phyloP scores from a whole-genome alignment of 2,797 vertebrate genomes.

The Amblyopsis hoosieri region DNA sequence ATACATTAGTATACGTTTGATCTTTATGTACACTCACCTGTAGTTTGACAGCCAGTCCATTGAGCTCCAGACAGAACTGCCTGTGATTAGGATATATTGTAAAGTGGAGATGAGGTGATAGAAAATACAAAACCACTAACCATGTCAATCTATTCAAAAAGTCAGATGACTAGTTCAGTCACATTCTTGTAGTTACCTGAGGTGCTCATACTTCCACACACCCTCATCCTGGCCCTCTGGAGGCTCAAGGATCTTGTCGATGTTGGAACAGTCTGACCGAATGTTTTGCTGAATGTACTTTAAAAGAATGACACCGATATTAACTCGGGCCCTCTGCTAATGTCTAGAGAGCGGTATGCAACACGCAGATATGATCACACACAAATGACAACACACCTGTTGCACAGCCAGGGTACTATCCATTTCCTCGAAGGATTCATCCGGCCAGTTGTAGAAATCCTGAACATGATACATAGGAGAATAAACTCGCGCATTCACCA shows the following conservation, averaged over 20 bases:
- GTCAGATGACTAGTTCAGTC: not conserved
- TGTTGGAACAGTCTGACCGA: conserved; percentile 95
- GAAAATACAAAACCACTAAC: not conserved
- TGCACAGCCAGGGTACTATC: conserved; percentile 97
- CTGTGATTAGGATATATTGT: conserved; percentile 67
- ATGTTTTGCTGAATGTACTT: conserved; percentile 99
- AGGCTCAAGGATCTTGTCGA: conserved; percentile 97
- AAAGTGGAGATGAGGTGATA: conserved; percentile 7
- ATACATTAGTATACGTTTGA: not conserved
- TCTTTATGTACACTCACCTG: conserved; percentile 80
- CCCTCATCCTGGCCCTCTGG: conserved; percentile 98
- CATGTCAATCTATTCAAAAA: not conserved
- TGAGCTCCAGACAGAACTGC: conserved; percentile 98
- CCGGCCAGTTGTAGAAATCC: conserved; percentile 99
- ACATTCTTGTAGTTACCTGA: conserved; percentile 80
- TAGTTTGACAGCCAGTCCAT: conserved; percentile 97
- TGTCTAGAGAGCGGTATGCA: no score
- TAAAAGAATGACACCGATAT: conserved; percentile 29
- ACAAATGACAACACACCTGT: conserved; percentile 80
- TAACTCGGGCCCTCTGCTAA: not conserved
- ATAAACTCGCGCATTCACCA: conserved; percentile 5
- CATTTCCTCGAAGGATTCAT: conserved; percentile 99
- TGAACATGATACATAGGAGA: conserved; percentile 44
- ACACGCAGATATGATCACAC: not conserved
- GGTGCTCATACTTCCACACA: conserved; percentile 98